These are phyloP conservation scores for Myotis planiceps DNA, from an alignment of 2,797 vertebrate species.

Conservation along the genomic window DNA sequence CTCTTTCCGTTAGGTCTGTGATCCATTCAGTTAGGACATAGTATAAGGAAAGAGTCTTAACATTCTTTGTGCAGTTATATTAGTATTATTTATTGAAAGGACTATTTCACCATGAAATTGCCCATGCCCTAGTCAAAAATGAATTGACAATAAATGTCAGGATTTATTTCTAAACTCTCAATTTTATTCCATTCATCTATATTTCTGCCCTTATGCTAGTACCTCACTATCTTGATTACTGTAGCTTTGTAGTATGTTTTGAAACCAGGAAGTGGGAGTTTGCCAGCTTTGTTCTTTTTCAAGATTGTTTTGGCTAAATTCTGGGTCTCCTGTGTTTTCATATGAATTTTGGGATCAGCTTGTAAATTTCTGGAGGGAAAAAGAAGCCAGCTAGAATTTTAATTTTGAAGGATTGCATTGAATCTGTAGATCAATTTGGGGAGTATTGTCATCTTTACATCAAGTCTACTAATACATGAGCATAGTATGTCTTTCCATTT, in stretches of 20 bases:
- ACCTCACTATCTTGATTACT: background rate
- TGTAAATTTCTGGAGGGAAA: conserved; percentile 26
- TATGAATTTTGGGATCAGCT: background rate
- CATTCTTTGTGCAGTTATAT: background rate
- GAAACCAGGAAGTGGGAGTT: background rate
- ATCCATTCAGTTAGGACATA: background rate
- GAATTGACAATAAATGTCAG: background rate
- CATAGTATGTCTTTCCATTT: background rate
- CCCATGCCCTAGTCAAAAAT: background rate
- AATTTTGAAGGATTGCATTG: background rate
- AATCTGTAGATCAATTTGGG: background rate
- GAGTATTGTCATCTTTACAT: background rate
- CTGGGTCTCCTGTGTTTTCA: background rate
- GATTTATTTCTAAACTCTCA: background rate
- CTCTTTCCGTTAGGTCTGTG: background rate
- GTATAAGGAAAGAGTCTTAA: background rate
- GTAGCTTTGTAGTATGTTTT: conserved; percentile 8
- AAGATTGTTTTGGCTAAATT: background rate
- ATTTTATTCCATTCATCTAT: background rate
- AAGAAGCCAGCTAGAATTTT: background rate
- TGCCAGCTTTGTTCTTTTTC: background rate
- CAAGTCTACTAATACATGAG: background rate
- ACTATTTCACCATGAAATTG: background rate
- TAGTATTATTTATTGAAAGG: background rate
- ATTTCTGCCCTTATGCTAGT: background rate